Base-by-base conservation (phyloP, 1,140 invertebrate species). In the Drosophila mauritiana region DNA sequence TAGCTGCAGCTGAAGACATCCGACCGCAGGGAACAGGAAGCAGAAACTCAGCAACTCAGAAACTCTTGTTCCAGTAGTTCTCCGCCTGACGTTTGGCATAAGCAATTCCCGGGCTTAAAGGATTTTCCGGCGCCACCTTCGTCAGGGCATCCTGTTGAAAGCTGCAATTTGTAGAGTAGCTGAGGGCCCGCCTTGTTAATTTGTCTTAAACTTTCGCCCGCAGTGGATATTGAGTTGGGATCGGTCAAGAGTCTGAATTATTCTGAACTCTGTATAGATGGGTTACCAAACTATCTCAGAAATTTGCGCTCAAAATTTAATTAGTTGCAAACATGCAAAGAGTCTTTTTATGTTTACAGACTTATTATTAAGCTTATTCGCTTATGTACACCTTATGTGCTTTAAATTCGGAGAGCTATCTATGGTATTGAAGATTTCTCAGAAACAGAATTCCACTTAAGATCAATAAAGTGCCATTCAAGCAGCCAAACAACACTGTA, bases 31-130 rank as follows among this genome's bases (percentile, higher is more conserved):
- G 70, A 73, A 40, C 64, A 51, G 63, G 51, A 55, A 22, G 59
- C 51, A 34, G 52, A 39, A 53, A 57, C 52, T 68, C 64, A 27
- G 27, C 27, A 31, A 10, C 31, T 31, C 51, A 25, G 46, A 42
- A 53, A 61, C 52, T 68, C 64, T 80, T 84, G 70, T 64, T 63
- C 53, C 65, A 72, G 55, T 64, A 73, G 46, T 53, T 62, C 45
- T 34, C 40, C 31, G 25, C 11, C 63, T n/a, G 37, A 51, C 73
- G 49, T 48, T 72, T 72, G 65, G 54, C 45, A 72, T 70, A 61
- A 80, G 58, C 61, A 67, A 65, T 57, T 70, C 48, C 55, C 8
- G 20, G 61, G 56, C 80, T 83, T 72, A 83, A 68, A 52, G 53
- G 80, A 80, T 76, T 83, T 39, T 12, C 27, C 22, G 12, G 17